Base-by-base conservation (phyloP, 2,797 vertebrate species). In the Poecile montanus region DNA sequence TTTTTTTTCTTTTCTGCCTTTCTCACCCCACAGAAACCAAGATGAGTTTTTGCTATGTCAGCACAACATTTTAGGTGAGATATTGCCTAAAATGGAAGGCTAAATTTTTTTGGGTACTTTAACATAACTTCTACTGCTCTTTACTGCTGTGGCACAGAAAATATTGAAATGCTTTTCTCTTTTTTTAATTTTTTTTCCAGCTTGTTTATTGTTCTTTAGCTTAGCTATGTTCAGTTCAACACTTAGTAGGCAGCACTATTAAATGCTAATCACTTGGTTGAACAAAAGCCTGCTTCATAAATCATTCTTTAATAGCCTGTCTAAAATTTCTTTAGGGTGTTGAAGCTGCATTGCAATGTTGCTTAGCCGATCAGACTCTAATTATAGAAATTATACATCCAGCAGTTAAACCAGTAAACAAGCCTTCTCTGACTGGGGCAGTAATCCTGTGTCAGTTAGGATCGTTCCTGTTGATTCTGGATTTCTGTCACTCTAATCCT, bases 251-350 rank as follows among this genome's bases (percentile, higher is more conserved):
- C n/a, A 88, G 73, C 50, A 85, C 95, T 98, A 96, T 97, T 97
- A 97, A 97, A 97, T 97, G 97, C 94, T 96, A 96, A 97, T 97
- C 97, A 97, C 95, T 97, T 96, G 88, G 81, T 63, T 98, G 95
- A 97, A 97, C 95, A 97, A 97, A 97, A 96, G 34, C 84, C n/a
- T 65, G 87, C 91, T 97, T 96, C 96, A 98, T 97, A 97, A 97
- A 98, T 98, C 97, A 98, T 95, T 95, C 89, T 95, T 92, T 97
- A 98, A 97, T 97, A 96, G 89, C 89, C 95, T 97, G 96, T 97
- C 97, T 91, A 75, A 95, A 96, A 85, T 95, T 96, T 98, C 94
- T 97, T 96, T 84, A 96, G 88, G 80, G 70, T 96, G 94, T 95
- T 94, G 57, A 77, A 95, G 91, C 85, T 94, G 86, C 93, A 94